Base-by-base conservation (phyloP, 2,888 invertebrate species). In the Mesopsocus fuscifrons region DNA sequence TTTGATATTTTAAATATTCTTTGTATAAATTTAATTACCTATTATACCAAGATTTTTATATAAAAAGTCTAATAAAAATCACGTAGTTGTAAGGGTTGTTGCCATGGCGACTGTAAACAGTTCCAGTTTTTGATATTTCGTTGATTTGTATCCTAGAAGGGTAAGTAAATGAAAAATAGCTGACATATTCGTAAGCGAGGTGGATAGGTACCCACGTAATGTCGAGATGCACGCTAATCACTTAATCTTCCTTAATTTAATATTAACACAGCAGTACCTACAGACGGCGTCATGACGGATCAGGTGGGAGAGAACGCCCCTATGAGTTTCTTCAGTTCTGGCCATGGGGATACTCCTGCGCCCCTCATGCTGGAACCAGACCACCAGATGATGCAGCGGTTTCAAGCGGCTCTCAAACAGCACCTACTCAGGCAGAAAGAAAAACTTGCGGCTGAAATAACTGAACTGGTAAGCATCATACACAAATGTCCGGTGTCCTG, bases 371-470 rank as follows among this genome's bases (percentile, higher is more conserved):
- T 83, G 47, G 72, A 78, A 46, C 70, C 81, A 0, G 68, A 77
- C 43, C 82, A 83, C 58, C 79, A 77, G 0, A 64, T 82, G 40
- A 71, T 83, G 69, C 66, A 69, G 51, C 69, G 69, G 51, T 83
- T 83, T 60, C 83, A 83, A 62, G 62, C 68, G 47, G 71, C 77
- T 0, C 64, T 83, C 2, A 71, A 67, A 50, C 63, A 67, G 31
- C 79, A 80, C 57, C 64, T 83, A 1, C 53, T 68, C 35, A 70
- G 71, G 43, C 74, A 80, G 48, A 72, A 77, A 52, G 62, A 67
- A 16, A 66, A 71, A 43, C 65, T 81, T 1, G 66, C 69, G 34
- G 69, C 71, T 45, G 77, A 84, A 57, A 74, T 82, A 42, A 57
- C 66, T 2, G 72, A 76, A 48, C 62, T 79, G 53, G 78, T 78